Evolutionary conservation across 2,888 invertebrate genomes (phyloP).

Genomic region (Drosophila kuntzei): DNA sequence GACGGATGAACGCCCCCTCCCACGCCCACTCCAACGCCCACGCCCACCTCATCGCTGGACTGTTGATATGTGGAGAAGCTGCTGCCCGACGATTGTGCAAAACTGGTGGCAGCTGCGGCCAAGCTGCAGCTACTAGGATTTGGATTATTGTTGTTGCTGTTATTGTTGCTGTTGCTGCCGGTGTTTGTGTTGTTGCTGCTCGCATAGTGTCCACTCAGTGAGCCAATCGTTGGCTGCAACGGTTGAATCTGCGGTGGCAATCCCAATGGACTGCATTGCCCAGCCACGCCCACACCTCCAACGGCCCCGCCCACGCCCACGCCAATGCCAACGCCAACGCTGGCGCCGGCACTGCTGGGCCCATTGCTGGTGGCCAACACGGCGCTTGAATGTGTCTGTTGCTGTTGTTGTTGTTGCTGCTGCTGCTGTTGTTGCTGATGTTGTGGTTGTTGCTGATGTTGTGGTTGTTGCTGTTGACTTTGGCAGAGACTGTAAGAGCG

Average conservation of each 20-base stretch:
- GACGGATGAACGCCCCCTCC: conserved; percentile 43
- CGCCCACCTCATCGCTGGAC: conserved; percentile 62
- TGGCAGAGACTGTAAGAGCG: conserved; percentile 73
- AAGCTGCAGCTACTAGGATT: conserved; percentile 73
- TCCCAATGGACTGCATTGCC: conserved; percentile 83
- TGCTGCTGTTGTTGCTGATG: conserved; percentile 63
- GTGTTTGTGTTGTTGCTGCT: conserved; percentile 31
- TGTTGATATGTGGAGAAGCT: conserved; percentile 83
- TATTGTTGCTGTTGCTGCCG: conserved; percentile 28
- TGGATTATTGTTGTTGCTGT: conserved; percentile 54
- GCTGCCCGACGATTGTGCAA: conserved; percentile 78
- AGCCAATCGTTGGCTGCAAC: conserved; percentile 81
- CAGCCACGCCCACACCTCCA: conserved; percentile 72
- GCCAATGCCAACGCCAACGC: conserved; percentile 84
- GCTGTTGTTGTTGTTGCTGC: conserved; percentile 63
- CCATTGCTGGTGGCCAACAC: conserved; percentile 78
- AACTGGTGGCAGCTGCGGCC: conserved; percentile 63
- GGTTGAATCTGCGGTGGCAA: conserved; percentile 83
- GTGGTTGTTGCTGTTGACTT: conserved; percentile 57
- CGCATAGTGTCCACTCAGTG: conserved; percentile 71
- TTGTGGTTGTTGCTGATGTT: conserved; percentile 70
- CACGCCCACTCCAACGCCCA: conserved; percentile 40
- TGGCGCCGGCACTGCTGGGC: conserved; percentile 84
- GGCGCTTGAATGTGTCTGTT: conserved; percentile 83
- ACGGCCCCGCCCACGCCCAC: conserved; percentile 80